These are phyloP conservation scores for Dolichotis patagonum DNA, from an alignment of 2,113 vertebrate species.

Conservation along the genomic window DNA sequence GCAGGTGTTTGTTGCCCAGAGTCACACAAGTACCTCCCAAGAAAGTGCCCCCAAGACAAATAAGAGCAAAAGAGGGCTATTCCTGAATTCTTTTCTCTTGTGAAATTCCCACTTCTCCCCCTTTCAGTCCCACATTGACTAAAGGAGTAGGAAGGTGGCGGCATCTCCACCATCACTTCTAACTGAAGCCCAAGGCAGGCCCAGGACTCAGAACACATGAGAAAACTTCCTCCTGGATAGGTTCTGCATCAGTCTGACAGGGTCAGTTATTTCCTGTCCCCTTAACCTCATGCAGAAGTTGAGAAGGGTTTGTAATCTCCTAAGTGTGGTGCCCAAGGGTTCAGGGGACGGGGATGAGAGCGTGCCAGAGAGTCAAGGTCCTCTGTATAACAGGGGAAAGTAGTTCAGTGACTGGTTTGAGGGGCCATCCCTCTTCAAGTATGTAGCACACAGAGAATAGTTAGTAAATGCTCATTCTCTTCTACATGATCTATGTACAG, in stretches of 20 bases:
- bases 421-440: not conserved
- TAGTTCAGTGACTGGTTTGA: not conserved
- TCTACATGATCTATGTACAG: not conserved
- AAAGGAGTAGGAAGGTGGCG: not conserved
- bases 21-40: not conserved
- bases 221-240: not conserved
- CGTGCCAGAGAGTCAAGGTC: not conserved
- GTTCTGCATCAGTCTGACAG: not conserved
- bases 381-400: not conserved
- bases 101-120: not conserved
- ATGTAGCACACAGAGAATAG: not conserved
- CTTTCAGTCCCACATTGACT: not conserved
- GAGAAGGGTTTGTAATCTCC: not conserved
- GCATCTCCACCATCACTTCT: not conserved
- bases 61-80: not conserved
- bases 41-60: constrained; percentile 15
- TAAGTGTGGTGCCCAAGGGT: not conserved
- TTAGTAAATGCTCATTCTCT: not conserved
- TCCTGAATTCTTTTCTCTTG: not conserved
- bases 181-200: not conserved
- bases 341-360: not conserved
- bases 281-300: not conserved
- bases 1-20: not conserved
- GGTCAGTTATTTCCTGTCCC: not conserved
- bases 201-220: not conserved